A percentile compares a stretch with the other conserved stretches of the same genome.
Evolutionary conservation across 2,888 invertebrate genomes (phyloP).

Genomic region (Euplexia lucipara): DNA sequence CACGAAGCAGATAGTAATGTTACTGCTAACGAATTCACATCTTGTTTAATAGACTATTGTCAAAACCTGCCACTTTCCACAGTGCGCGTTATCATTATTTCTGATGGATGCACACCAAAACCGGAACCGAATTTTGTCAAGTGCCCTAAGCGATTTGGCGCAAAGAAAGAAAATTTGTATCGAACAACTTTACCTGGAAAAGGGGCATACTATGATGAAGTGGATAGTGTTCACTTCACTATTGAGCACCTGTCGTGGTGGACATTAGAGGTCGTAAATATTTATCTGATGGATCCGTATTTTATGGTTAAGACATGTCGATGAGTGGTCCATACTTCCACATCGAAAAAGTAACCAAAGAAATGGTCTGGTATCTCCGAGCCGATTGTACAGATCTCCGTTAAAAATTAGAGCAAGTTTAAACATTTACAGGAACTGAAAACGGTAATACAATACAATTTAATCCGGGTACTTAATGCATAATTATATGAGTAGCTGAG

Average conservation of each 20-base stretch:
- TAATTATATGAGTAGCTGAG: no score
- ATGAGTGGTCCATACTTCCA: constrained; percentile 32
- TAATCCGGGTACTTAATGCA: no score
- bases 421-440: no score
- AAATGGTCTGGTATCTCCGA: constrained; percentile 10
- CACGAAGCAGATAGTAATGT: constrained; percentile 51
- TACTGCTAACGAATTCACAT: no score
- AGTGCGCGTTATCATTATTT: constrained; percentile 35
- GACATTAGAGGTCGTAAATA: constrained; percentile 12
- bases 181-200: no score
- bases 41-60: constrained; percentile 8
- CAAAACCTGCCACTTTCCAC: constrained; percentile 13
- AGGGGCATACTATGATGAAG: constrained; percentile 53
- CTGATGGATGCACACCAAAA: constrained; percentile 50
- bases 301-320: constrained; percentile 24
- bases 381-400: constrained; percentile 29
- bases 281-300: no score
- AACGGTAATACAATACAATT: no score
- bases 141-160: no score
- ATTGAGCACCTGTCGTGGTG: constrained; percentile 31
- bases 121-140: no score
- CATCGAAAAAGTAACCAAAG: constrained; percentile 26
- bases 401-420: no score
- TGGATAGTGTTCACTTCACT: constrained; percentile 50
- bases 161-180: no score